Conservation (phyloP, 2,797 vertebrate genomes). For the Ibycter americanus region DNA sequence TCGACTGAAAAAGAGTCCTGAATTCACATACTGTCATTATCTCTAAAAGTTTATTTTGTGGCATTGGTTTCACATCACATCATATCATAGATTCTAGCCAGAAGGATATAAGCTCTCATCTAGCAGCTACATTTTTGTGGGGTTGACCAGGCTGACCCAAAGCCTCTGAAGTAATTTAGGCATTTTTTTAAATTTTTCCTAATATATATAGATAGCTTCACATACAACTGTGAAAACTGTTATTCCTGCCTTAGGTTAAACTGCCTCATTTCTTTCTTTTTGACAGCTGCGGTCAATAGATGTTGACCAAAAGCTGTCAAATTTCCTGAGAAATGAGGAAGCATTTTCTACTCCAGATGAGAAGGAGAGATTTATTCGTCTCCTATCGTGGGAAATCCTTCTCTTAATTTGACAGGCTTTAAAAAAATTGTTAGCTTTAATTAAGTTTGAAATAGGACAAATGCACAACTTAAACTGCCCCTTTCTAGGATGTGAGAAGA, state of each 20-base stretch:
- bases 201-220: slow-evolving; percentile 11
- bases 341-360: slow-evolving; percentile 27
- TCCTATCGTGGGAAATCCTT: slow-evolving; percentile 32
- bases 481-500: slow-evolving; percentile 6
- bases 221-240: neutral
- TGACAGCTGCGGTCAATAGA: slow-evolving; percentile 56
- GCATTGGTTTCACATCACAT: neutral
- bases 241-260: slow-evolving; percentile 41
- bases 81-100: neutral
- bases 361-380: slow-evolving; percentile 1
- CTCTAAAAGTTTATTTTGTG: neutral
- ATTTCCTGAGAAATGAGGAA: slow-evolving; percentile 39
- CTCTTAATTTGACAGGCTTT: slow-evolving; percentile 54
- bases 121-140: neutral
- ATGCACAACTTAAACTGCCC: slow-evolving; percentile 3
- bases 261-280: slow-evolving; percentile 41
- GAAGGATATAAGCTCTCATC: neutral
- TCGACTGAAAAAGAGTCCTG: neutral
- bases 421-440: slow-evolving; percentile 65
- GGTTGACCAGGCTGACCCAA: neutral
- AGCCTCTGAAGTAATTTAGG: slow-evolving; percentile 22
- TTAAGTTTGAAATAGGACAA: slow-evolving; percentile 60
- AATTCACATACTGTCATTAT: neutral
- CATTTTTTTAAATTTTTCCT: neutral
- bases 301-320: slow-evolving; percentile 59